Percentiles rank a stretch among this genome's conserved stretches.
Conservation (phyloP, 2,113 vertebrate species). For the Rhipidura dahli region DNA sequence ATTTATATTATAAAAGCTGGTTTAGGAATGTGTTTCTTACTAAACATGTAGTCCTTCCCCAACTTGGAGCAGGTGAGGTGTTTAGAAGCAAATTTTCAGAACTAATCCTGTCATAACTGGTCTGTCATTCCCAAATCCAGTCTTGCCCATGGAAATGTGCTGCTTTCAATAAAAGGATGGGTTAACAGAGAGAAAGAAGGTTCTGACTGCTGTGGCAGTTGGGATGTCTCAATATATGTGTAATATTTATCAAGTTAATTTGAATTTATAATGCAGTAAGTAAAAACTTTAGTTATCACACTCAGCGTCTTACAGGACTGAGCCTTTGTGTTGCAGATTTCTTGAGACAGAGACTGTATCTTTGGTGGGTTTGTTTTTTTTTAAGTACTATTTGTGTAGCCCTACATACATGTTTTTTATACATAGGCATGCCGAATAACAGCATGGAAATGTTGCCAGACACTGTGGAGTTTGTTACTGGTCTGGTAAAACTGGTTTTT, state of each 20-base stretch:
- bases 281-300: not conserved
- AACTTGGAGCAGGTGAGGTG: not conserved
- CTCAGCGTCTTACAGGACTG: not conserved
- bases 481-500: not conserved
- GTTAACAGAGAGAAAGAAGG: fast-evolving
- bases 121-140: not conserved
- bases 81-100: not conserved
- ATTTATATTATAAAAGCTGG: not conserved
- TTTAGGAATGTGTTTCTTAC: not conserved
- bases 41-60: not conserved
- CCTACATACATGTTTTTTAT: not conserved
- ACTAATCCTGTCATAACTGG: not conserved
- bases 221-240: not conserved
- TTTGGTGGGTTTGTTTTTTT: not conserved
- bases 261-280: not conserved
- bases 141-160: not conserved
- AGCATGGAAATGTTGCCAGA: not conserved
- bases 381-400: not conserved
- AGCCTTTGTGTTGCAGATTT: not conserved
- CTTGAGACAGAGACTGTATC: not conserved
- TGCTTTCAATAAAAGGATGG: not conserved
- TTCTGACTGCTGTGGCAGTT: not conserved
- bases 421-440: not conserved
- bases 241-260: not conserved
- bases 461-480: not conserved